These are phyloP conservation scores for Tetragnatha montana DNA, from an alignment of 2,888 invertebrate species.

Conservation along the genomic window DNA sequence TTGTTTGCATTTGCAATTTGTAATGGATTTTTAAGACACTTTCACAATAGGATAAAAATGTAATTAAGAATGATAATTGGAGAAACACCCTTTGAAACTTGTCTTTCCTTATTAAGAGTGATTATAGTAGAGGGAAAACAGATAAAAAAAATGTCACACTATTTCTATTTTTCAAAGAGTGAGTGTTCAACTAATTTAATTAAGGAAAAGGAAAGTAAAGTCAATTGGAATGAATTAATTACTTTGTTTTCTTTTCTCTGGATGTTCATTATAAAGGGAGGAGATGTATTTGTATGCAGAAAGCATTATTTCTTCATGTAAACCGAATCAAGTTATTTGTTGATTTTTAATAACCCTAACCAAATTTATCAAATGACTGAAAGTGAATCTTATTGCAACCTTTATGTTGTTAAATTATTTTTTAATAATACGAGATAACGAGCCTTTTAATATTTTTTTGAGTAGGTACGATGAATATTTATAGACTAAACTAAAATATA, in stretches of 20 bases:
- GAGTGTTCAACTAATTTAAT: neutral
- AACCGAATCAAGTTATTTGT: too few species aligned
- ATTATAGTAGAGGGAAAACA: slow-evolving; percentile 7
- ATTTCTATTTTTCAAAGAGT: neutral
- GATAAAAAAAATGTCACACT: neutral
- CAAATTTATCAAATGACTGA: too few species aligned
- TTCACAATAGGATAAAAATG: neutral
- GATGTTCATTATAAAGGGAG: too few species aligned
- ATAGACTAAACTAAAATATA: too few species aligned
- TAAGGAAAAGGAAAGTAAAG: neutral
- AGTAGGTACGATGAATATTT: neutral
- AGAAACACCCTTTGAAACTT: slow-evolving; percentile 25
- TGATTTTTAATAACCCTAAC: too few species aligned
- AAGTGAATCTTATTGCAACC: too few species aligned
- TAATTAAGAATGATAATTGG: slow-evolving; percentile 50
- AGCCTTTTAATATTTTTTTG: neutral
- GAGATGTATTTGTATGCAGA: too few species aligned
- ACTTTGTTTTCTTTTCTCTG: neutral
- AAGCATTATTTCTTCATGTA: too few species aligned
- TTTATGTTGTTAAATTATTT: too few species aligned
- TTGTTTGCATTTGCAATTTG: too few species aligned
- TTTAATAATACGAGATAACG: too few species aligned
- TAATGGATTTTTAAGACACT: too few species aligned
- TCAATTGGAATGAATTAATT: neutral
- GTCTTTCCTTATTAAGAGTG: slow-evolving; percentile 19